Conservation (phyloP, 2,888 invertebrate species). For the Xestobium rufovillosum region DNA sequence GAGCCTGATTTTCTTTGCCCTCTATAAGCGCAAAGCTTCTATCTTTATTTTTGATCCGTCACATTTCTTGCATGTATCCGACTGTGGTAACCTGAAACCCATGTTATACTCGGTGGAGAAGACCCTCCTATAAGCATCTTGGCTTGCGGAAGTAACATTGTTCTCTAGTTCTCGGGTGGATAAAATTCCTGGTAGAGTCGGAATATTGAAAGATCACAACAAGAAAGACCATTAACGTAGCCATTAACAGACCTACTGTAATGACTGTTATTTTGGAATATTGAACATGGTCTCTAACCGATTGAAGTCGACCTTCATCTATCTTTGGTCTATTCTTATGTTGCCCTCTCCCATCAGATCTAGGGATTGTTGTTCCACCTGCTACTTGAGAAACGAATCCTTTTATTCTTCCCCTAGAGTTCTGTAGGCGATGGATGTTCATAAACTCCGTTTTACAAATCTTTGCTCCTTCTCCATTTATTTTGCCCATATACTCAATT, state of each 20-base stretch:
- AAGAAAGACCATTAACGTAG: too few relatives aligned
- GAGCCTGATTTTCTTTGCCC: too few relatives aligned
- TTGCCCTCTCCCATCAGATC: too few relatives aligned
- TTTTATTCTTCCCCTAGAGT: conserved; percentile 15
- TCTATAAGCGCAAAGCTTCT: too few relatives aligned
- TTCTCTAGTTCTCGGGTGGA: too few relatives aligned
- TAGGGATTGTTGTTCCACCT: conserved; percentile 17
- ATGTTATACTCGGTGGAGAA: conserved; percentile 20
- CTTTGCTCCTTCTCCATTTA: conserved; percentile 16
- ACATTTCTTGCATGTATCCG: conserved; percentile 20
- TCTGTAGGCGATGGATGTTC: conserved; percentile 17
- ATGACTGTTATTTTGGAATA: conserved; percentile 17
- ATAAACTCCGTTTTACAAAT: conserved; percentile 20
- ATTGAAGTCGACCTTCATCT: conserved; percentile 11
- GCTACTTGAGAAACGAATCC: conserved; percentile 14
- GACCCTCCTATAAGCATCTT: conserved; percentile 13
- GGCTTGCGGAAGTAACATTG: too few relatives aligned
- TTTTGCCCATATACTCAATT: conserved; percentile 15
- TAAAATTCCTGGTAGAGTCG: too few relatives aligned
- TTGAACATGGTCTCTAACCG: conserved; percentile 18
- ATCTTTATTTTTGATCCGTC: conserved; percentile 16
- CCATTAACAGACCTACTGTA: too few relatives aligned
- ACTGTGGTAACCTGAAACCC: conserved; percentile 21
- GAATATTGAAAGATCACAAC: too few relatives aligned
- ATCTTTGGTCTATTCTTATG: conserved; percentile 17